Conservation (phyloP, 2,888 invertebrate species). For the Amphipoea lucens region DNA sequence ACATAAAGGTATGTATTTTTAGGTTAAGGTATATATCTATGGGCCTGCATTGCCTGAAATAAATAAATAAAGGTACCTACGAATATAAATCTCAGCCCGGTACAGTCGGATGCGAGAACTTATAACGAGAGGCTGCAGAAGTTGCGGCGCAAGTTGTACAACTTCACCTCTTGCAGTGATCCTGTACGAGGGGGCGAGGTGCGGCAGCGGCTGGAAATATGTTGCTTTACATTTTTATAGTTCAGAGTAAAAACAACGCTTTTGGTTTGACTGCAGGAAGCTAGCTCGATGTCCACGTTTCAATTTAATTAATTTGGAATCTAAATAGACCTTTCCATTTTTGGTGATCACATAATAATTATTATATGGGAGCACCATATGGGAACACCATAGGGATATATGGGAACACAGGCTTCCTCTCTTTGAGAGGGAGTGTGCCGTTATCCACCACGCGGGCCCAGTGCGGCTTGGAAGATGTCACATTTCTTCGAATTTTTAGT, state of each 20-base stretch:
- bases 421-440: background rate
- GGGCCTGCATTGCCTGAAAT: no score
- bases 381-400: no score
- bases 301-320: background rate
- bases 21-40: no score
- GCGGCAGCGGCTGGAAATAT: constrained; percentile 5
- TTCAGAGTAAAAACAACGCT: background rate
- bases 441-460: background rate
- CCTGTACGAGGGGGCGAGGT: constrained; percentile 34
- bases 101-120: constrained; percentile 55
- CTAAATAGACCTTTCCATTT: background rate
- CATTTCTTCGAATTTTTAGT: background rate
- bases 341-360: background rate
- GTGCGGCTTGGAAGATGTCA: no score
- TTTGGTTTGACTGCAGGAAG: no score
- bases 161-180: constrained; percentile 56
- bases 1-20: no score
- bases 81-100: constrained; percentile 32
- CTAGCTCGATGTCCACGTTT: background rate
- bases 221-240: background rate
- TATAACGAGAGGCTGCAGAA: constrained; percentile 60
- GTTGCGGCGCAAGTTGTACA: constrained; percentile 38
- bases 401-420: background rate
- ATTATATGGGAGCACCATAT: no score
- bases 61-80: no score